Conservation (phyloP, 2,113 vertebrate genomes). For the Pogonocichla stellata region DNA sequence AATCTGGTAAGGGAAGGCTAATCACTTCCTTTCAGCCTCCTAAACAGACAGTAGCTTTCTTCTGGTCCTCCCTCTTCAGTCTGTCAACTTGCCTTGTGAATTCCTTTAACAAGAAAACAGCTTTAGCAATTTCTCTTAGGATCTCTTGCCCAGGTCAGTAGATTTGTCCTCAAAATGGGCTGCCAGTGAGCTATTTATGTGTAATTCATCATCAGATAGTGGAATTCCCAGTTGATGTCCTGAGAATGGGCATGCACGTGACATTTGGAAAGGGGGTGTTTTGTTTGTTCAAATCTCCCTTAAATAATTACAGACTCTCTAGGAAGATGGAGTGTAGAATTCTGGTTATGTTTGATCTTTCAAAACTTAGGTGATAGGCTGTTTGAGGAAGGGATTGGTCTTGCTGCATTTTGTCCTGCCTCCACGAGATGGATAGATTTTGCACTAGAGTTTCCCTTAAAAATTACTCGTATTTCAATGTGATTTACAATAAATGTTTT, state of each 20-base stretch:
- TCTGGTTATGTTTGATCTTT: not conserved
- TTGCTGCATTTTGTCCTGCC: not conserved
- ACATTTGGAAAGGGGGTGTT: not conserved
- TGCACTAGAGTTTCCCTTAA: not conserved
- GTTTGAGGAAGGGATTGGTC: not conserved
- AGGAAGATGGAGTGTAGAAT: not conserved
- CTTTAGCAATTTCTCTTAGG: not conserved
- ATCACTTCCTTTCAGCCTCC: not conserved
- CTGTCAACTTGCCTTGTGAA: not conserved
- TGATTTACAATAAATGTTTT: slow-evolving; percentile 1
- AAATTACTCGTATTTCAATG: not conserved
- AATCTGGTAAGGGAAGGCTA: not conserved
- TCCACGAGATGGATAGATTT: not conserved
- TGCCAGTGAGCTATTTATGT: not conserved
- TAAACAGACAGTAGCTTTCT: not conserved
- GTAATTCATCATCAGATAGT: slow-evolving; percentile 5
- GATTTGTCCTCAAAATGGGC: not conserved
- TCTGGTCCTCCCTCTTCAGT: not conserved
- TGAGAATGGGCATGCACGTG: slow-evolving; percentile 6
- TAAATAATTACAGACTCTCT: slow-evolving; percentile 2
- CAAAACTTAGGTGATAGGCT: not conserved
- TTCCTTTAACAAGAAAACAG: not conserved
- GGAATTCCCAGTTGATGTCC: not conserved
- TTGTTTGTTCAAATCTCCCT: slow-evolving; percentile 4
- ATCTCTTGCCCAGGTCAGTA: not conserved